Evolutionary conservation across 2,113 vertebrate species (phyloP).

Genomic region (Corythaixoides concolor): DNA sequence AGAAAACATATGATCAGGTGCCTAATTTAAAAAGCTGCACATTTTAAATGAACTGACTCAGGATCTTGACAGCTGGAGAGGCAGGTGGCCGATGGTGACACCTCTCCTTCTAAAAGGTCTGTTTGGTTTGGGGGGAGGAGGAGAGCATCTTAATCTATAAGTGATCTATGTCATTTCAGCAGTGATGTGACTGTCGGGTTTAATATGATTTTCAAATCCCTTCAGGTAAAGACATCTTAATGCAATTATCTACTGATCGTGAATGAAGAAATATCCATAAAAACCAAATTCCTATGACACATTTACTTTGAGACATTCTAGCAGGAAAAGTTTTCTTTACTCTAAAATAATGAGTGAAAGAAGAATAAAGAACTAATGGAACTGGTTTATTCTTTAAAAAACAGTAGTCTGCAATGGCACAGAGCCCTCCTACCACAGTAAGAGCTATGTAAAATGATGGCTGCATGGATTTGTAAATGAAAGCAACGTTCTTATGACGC

Average conservation of each 20-base stretch:
- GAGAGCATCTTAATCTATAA: neutral
- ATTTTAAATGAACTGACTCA: neutral
- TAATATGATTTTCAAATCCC: neutral
- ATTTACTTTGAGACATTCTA: neutral
- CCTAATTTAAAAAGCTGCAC: neutral
- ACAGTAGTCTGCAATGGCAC: neutral
- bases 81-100: neutral
- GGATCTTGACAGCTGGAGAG: neutral
- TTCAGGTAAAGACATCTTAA: neutral
- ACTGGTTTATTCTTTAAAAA: neutral
- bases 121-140: neutral
- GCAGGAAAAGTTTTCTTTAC: neutral
- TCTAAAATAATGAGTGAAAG: neutral
- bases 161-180: neutral
- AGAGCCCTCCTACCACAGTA: neutral
- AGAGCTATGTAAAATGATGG: neutral
- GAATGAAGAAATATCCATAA: neutral
- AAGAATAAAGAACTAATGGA: neutral
- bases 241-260: neutral
- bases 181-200: neutral
- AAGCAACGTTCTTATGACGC: neutral
- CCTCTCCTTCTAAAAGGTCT: neutral
- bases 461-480: neutral
- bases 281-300: neutral
- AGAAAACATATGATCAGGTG: neutral